Evolutionary conservation across 1,140 invertebrate genomes (phyloP), one percentile per base, ranked within the genome.

Genomic region (Campoletis sonorensis): DNA sequence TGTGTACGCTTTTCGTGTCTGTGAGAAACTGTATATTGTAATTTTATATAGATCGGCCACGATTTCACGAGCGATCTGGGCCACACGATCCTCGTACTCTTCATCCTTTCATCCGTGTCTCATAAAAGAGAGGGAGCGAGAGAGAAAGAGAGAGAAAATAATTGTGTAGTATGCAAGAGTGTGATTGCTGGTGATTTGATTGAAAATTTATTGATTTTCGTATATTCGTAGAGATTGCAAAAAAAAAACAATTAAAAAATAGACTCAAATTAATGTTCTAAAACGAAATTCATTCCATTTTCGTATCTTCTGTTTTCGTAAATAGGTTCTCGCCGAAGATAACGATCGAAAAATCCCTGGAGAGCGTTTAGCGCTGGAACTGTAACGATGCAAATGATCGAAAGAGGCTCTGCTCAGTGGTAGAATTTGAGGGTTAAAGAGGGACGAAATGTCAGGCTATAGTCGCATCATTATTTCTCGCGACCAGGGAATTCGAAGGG

Each of bases 401-500:
- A 23, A 54, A 13, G 23, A 64, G 61, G n/a, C 16, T 11, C 16
- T n/a, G n/a, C n/a, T 4, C n/a, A 54, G 51, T 15, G 3, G 37
- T 13, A 54, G 16, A 27, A 26, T 75, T 30, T 16, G 30, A 73
- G 18, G 37, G 10, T 16, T n/a, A 37, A n/a, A 27, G 73, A 77
- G 73, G 73, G 73, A 27, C 3, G 21, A 61, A 77, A 77, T 61
- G 73, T 77, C 73, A 77, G 51, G 27, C 18, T 64, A 64, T 77
- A 30, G 27, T 77, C 73, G 73, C n/a, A 15, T 72, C 70, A 49
- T 72, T 40, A 26, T 72, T n/a, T n/a, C 37, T 21, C 40, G 3
- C 10, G 64, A 27, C 15, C 0, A 30, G 26, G 21, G 8, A 26
- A 27, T 68, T 16, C 23, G 68, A 54, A 37, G 4, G 30, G 5